These are phyloP conservation scores for Sterna hirundo DNA, from an alignment of 2,113 vertebrate genomes.

Conservation along the genomic window DNA sequence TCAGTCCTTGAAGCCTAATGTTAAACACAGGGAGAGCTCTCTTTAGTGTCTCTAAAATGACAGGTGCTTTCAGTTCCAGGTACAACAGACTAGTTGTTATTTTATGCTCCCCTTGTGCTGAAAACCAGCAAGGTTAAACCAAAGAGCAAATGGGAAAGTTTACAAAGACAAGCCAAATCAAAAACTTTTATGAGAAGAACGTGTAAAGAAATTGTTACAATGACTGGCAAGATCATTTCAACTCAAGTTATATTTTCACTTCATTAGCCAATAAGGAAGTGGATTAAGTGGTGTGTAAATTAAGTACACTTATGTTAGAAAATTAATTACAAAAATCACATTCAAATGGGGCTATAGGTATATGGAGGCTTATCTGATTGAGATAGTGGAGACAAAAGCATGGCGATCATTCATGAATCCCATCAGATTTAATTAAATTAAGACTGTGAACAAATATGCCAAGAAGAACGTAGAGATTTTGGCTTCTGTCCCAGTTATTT, in stretches of 20 bases:
- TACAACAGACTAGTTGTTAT: neutral
- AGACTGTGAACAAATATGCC: neutral
- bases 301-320: neutral
- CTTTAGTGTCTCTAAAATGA: neutral
- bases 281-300: neutral
- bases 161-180: neutral
- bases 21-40: neutral
- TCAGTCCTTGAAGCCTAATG: neutral
- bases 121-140: neutral
- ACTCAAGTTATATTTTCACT: neutral
- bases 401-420: neutral
- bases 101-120: neutral
- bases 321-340: neutral
- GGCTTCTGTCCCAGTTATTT: neutral
- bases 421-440: conserved; percentile 15
- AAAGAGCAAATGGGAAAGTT: neutral
- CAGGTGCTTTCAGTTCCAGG: neutral
- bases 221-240: neutral
- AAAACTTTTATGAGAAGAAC: neutral
- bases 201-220: neutral
- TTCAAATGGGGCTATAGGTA: neutral
- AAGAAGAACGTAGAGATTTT: neutral
- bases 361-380: neutral
- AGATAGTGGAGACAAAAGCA: neutral
- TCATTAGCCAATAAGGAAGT: neutral